Evolutionary conservation across 1,140 invertebrate species (phyloP).

Genomic region (Tribolium castaneum): DNA sequence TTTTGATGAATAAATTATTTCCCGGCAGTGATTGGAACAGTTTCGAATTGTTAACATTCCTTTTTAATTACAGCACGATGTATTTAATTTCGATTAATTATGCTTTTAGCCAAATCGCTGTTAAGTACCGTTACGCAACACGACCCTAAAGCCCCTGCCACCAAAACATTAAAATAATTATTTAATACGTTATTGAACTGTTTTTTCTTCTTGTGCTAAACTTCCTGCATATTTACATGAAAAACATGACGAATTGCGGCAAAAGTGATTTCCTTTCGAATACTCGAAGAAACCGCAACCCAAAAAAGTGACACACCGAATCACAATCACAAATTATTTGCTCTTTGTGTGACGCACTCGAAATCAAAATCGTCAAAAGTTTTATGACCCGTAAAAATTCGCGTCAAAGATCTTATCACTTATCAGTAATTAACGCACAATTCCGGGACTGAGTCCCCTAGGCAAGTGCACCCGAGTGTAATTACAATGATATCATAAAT

Average conservation of each 20-base stretch:
- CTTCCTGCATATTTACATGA: neutral
- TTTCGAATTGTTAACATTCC: neutral
- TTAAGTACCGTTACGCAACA: no score
- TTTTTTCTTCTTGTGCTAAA: no score
- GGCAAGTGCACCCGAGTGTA: neutral
- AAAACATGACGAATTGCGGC: constrained; percentile 14
- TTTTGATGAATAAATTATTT: neutral
- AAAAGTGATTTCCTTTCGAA: neutral
- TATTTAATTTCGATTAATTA: no score
- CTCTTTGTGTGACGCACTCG: neutral
- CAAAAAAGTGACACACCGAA: neutral
- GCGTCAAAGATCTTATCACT: neutral
- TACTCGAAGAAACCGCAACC: constrained; percentile 11
- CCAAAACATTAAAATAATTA: no score
- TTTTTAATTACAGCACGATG: no score
- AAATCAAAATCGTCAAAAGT: constrained; percentile 19
- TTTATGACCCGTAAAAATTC: constrained; percentile 19
- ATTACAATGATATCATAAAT: constrained; percentile 20
- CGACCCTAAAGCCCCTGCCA: no score
- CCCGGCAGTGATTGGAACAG: neutral
- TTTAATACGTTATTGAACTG: no score
- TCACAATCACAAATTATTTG: neutral
- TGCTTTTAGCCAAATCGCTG: no score
- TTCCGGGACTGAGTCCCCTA: neutral
- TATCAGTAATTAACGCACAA: neutral